Evolutionary conservation across 2,888 invertebrate species (phyloP), one percentile per base, ranked within the genome.

Genomic region (Drosophila neonasuta): DNA sequence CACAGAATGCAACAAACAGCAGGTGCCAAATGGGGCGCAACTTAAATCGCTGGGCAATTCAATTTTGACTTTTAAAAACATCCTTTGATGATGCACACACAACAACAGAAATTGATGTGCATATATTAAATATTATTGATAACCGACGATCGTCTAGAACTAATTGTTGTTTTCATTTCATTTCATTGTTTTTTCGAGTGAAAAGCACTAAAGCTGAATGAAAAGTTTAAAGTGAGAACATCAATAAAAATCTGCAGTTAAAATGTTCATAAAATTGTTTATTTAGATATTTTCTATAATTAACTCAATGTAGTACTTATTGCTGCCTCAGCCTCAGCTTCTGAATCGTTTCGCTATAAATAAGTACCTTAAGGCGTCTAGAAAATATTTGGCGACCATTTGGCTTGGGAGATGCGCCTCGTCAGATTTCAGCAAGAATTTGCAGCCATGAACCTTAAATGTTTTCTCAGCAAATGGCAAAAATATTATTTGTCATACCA

Each of bases 21-120:
- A 75, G 71, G 58, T 74, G 70, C 74, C 74, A 48, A 36, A 36
- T 61, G 54, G 17, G 15, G 6, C 15, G 8, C 24, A 32, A 36
- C 52, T 56, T 58, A 71, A 71, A 24, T 24, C 24, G 24, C 24
- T 69, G 58, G 9, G 24, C 62, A 58, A 77, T 73, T 76, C 73
- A 77, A 64, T 77, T 77, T 77, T 61, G 8, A 20, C 3, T 3
- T 2, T 10, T 44, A 56, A 44, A 48, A 41, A 13, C n/a, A 60
- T 50, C 39, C 29, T 24, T 20, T 42, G 46, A 60, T n/a, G 11
- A 32, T 54, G 17, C 32, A 9, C 30, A 42, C 30, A 20, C 2
- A 17, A 20, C 20, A 9, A 3, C 17, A 17, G 5, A 24, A 6
- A 24, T 24, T 30, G 1, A 24, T 32, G 10, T 10, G 6, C 24